Conservation (phyloP, 1,140 invertebrate genomes). For the Dendroctonus ponderosae region DNA sequence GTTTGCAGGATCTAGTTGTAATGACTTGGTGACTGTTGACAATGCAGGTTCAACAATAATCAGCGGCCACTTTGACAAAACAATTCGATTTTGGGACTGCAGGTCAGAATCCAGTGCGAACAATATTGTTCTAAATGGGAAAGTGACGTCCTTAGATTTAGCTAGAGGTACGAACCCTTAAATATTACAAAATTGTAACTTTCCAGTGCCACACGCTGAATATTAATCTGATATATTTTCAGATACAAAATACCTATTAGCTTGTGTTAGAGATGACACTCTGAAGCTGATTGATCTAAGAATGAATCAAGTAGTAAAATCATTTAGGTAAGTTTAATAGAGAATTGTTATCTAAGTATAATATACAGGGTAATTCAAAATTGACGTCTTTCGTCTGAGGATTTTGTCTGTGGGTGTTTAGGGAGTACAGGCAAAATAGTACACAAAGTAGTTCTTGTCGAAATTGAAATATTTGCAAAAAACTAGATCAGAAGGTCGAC, state of each 20-base stretch:
- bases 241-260: constrained; percentile 88
- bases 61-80: constrained; percentile 97
- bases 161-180: constrained; percentile 67
- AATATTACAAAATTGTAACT: no score
- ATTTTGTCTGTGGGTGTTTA: no score
- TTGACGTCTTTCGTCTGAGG: no score
- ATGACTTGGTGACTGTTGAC: constrained; percentile 89
- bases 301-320: constrained; percentile 87
- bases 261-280: constrained; percentile 92
- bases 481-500: no score
- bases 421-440: no score
- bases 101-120: constrained; percentile 76
- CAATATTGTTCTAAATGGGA: constrained; percentile 85
- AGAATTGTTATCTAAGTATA: no score
- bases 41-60: constrained; percentile 89
- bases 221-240: constrained; percentile 31
- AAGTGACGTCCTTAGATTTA: constrained; percentile 92
- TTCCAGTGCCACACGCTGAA: not conserved
- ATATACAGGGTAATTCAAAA: no score
- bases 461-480: no score
- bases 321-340: constrained; percentile 74
- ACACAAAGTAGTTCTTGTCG: no score
- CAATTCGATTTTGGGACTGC: constrained; percentile 94
- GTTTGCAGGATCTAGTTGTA: constrained; percentile 95
- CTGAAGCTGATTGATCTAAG: constrained; percentile 91